Percentiles rank a stretch among this genome's conserved stretches.
Conservation (phyloP, 2,888 invertebrate genomes). For the Rhodophaea formosa region DNA sequence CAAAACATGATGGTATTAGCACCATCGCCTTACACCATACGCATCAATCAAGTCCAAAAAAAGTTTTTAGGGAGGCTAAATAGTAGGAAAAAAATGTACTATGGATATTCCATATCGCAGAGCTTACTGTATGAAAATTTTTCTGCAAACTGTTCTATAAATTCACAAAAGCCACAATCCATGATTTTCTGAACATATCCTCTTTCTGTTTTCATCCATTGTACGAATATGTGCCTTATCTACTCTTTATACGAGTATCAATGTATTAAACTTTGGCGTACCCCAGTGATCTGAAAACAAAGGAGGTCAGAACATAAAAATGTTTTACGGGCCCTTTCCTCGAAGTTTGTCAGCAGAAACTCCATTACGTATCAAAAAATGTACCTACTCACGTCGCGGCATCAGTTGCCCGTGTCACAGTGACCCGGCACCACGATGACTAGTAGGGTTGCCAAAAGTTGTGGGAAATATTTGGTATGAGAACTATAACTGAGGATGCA, state of each 20-base stretch:
- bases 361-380: constrained; percentile 7
- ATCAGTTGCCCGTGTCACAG: background rate
- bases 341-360: constrained; percentile 8
- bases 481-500: too few species aligned
- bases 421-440: background rate
- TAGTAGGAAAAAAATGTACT: too few species aligned
- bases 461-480: background rate
- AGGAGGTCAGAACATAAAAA: constrained; percentile 3
- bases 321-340: constrained; percentile 10
- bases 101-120: too few species aligned
- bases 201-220: background rate
- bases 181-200: constrained; percentile 1
- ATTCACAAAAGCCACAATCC: too few species aligned
- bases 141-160: too few species aligned
- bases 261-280: background rate
- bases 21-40: too few species aligned
- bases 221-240: background rate
- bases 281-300: constrained; percentile 13
- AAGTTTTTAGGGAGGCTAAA: too few species aligned
- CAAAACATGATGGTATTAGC: too few species aligned
- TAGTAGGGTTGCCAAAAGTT: background rate
- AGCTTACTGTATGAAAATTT: too few species aligned
- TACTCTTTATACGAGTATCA: background rate
- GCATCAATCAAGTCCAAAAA: too few species aligned
- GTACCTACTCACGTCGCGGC: constrained; percentile 4